These are phyloP conservation scores for Saccopteryx leptura DNA, from an alignment of 2,113 vertebrate species.

Conservation along the genomic window DNA sequence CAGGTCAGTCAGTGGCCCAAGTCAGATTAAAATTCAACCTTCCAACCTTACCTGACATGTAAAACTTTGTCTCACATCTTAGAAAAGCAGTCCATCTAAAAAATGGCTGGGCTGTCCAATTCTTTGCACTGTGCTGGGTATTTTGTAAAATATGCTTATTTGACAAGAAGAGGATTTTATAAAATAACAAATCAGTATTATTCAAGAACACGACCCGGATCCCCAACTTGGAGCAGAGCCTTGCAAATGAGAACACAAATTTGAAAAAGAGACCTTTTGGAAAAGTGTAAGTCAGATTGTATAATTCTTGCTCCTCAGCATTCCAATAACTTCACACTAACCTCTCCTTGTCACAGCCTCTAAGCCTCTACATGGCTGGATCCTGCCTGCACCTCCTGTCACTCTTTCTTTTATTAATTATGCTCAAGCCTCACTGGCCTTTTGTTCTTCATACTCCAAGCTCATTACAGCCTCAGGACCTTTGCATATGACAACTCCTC, in stretches of 20 bases:
- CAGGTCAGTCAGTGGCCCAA: neutral
- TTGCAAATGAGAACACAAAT: constrained; percentile 40
- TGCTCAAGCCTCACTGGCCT: neutral
- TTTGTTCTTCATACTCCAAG: neutral
- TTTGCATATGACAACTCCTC: neutral
- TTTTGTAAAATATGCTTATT: constrained; percentile 45
- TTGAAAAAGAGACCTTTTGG: neutral
- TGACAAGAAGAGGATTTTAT: constrained; percentile 33
- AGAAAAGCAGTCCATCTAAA: constrained; percentile 51
- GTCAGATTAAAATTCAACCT: neutral
- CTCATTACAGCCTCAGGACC: neutral
- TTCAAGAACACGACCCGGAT: neutral
- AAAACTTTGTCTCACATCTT: neutral
- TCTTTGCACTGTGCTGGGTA: neutral
- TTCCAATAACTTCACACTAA: neutral
- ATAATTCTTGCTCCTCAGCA: neutral
- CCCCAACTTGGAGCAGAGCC: neutral
- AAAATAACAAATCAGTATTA: constrained; percentile 47
- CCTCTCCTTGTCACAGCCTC: neutral
- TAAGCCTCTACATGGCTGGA: neutral
- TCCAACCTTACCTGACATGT: neutral
- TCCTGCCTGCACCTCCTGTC: neutral
- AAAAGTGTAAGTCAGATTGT: neutral
- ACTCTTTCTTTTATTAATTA: neutral
- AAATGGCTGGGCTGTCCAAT: neutral